These are phyloP conservation scores for Sus scrofa DNA, from an alignment of 2,113 vertebrate species.

Conservation along the genomic window DNA sequence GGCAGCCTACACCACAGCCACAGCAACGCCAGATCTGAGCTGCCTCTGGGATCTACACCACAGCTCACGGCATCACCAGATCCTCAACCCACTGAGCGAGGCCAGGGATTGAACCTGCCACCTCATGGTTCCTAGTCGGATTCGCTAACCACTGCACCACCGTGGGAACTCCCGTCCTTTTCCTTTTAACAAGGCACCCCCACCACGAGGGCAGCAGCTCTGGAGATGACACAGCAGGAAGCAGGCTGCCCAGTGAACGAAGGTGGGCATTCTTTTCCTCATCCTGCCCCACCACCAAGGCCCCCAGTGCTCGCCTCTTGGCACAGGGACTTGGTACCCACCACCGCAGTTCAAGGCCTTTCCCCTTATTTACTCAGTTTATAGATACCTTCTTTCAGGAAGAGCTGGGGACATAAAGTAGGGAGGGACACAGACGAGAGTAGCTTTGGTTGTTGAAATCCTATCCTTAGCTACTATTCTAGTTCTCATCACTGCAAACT, in stretches of 20 bases:
- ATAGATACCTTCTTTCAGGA: neutral
- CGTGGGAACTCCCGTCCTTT: neutral
- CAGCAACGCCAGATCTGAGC: no score
- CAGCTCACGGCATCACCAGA: no score
- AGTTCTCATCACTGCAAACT: neutral
- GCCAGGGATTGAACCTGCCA: no score
- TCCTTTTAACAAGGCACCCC: neutral
- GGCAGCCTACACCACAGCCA: no score
- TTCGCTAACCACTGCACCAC: no score
- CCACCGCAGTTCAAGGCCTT: neutral
- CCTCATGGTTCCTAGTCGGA: no score
- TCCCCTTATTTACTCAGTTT: neutral
- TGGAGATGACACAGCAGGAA: neutral
- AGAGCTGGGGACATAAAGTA: neutral
- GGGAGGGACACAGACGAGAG: neutral
- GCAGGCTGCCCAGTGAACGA: neutral
- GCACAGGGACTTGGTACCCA: neutral
- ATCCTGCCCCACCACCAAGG: fast-evolving
- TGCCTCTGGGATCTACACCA: no score
- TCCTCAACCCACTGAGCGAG: no score
- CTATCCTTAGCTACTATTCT: neutral
- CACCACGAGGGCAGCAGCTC: neutral
- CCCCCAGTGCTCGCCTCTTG: neutral
- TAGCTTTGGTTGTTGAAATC: neutral
- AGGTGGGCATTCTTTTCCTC: neutral